A percentile compares a stretch with the other conserved stretches of the same genome.
phyloP scores from a whole-genome alignment of 2,113 vertebrate genomes.

The Galeopterus variegatus region DNA sequence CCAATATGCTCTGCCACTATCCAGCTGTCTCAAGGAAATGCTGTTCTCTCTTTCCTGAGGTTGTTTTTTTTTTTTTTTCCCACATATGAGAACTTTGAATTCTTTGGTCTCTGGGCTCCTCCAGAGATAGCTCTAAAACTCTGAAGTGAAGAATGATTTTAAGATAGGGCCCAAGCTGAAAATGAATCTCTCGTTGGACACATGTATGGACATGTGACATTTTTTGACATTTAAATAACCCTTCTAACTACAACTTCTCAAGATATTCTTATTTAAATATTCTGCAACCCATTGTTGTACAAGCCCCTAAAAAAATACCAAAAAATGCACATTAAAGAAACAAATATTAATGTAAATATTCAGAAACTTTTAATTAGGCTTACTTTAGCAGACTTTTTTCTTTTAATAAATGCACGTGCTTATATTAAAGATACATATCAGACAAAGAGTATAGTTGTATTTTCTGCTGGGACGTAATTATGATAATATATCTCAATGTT shows the following conservation, averaged over 20 bases:
- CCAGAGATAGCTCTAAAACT: not conserved
- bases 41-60: not conserved
- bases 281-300: not conserved
- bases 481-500: not conserved
- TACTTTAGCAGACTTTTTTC: not conserved
- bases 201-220: not conserved
- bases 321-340: conserved; percentile 25
- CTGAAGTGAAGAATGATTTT: not conserved
- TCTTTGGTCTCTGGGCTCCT: not conserved
- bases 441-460: not conserved
- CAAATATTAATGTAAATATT: conserved; percentile 30
- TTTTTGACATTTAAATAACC: not conserved
- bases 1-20: not conserved
- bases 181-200: not conserved
- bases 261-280: conserved; percentile 32
- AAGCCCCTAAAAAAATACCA: not conserved
- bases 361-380: conserved; percentile 33
- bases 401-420: not conserved
- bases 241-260: not conserved
- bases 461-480: not conserved
- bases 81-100: not conserved
- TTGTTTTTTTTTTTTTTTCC: not conserved
- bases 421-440: conserved; percentile 1
- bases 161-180: not conserved
- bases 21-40: not conserved